Evolutionary conservation across 2,888 invertebrate genomes (phyloP).

Genomic region (Auanema sp.): DNA sequence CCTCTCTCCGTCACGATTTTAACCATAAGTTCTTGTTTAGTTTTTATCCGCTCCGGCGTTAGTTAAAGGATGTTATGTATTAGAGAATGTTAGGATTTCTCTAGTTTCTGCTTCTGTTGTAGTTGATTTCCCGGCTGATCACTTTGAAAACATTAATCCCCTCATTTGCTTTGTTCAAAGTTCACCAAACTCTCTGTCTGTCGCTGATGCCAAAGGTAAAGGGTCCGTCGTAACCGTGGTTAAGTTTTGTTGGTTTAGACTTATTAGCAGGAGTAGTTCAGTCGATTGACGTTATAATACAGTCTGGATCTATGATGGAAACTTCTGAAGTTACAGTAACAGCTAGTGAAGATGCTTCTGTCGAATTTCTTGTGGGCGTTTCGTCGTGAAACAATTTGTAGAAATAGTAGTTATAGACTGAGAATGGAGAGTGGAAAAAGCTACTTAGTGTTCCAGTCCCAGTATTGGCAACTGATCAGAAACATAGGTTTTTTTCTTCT

Average conservation of each 20-base stretch:
- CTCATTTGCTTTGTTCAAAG: background rate
- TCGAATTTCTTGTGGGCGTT: conserved; percentile 9
- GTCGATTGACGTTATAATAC: conserved; percentile 26
- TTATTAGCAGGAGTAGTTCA: conserved; percentile 36
- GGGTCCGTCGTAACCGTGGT: background rate
- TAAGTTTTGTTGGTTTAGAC: conserved; percentile 19
- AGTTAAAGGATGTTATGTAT: conserved; percentile 11
- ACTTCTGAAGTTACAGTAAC: conserved; percentile 7
- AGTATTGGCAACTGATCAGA: background rate
- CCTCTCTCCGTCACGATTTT: background rate
- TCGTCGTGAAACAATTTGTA: too few species aligned
- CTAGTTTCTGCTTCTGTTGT: background rate
- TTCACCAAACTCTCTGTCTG: conserved; percentile 11
- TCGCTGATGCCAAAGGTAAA: conserved; percentile 11
- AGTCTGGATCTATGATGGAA: conserved; percentile 30
- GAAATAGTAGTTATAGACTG: too few species aligned
- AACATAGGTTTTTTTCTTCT: background rate
- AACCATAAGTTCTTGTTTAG: conserved; percentile 1
- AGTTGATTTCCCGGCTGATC: conserved; percentile 1
- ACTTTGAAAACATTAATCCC: background rate
- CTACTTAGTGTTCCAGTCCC: background rate
- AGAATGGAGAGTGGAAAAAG: background rate
- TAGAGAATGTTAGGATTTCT: conserved; percentile 4
- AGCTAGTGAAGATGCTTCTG: conserved; percentile 8
- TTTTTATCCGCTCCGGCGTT: background rate